Percentiles rank a stretch among this genome's conserved stretches.
Evolutionary conservation across 2,113 vertebrate species (phyloP).

Genomic region (Seriola rivoliana): DNA sequence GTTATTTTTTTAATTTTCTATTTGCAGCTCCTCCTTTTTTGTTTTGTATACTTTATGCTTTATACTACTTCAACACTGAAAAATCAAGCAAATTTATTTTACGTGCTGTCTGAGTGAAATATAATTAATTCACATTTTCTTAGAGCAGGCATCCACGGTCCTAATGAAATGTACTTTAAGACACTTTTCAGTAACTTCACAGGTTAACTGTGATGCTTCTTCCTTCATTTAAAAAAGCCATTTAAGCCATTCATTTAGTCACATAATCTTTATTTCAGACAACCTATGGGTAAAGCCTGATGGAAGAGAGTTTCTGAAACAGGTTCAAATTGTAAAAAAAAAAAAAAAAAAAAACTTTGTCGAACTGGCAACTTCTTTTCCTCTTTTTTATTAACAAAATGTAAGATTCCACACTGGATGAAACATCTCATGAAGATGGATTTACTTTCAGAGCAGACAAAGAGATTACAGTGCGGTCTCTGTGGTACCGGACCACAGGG

Average conservation of each 20-base stretch:
- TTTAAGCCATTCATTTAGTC: not conserved
- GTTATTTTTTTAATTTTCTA: no score
- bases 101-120: no score
- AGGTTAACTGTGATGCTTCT: not conserved
- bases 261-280: not conserved
- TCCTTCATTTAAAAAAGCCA: not conserved
- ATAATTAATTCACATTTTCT: not conserved
- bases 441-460: not conserved
- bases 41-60: no score
- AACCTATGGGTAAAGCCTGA: not conserved
- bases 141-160: not conserved
- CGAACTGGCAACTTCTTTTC: not conserved
- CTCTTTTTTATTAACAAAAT: not conserved
- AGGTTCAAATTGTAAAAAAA: not conserved
- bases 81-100: not conserved
- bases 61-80: no score
- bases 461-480: conserved; percentile 12
- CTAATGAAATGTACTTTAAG: not conserved
- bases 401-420: not conserved
- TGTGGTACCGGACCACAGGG: conserved; percentile 16
- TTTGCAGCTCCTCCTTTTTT: no score
- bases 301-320: not conserved
- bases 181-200: not conserved
- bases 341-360: not conserved
- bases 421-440: conserved; percentile 6